Base-by-base conservation (phyloP, 1,140 invertebrate species). In the Agrypnia vestita region DNA sequence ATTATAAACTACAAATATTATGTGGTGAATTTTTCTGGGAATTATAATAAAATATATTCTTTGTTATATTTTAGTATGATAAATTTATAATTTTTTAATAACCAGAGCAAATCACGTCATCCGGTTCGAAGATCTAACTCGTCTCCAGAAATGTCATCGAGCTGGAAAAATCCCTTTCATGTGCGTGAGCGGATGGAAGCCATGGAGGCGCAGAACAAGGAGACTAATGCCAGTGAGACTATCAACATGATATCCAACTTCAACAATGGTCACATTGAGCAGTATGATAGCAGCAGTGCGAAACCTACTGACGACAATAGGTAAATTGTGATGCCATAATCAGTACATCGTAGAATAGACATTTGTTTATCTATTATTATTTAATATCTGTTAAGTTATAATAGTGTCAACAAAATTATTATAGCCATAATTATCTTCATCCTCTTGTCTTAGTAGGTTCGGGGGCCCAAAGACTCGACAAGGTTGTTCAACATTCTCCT, bases 111-210 rank as follows among this genome's bases (percentile, higher is more conserved):
- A 84, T 92, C 93, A 0, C 90, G 95, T 15, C 95, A 96, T 90
- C 95, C 95, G 12, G 95, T 97, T 56, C 91, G 95, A 3, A 90
- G 96, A 71, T 96, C 95, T 13, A 96, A 96, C 90, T 97, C 96
- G 74, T 96, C 95, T 86, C 96, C 96, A 3, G 96, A 97, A 90
- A 97, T 97, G 95, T 95, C 93, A 81, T 94, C 94, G 6, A 95
- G 92, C 84, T 96, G 94, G 94, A 95, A 95, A 85, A 93, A 94
- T 88, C 91, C 93, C 17, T 92, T 92, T 80, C 84, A 91, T 25
- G 88, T 87, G 82, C 89, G 90, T 85, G 89, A 90, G 44, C 87
- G 87, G 79, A 64, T 88, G 53, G 86, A 84, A 61, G 77, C 80
- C 13, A 56, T 77, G 62, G 71, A 76, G 47, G 78, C 55, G 6